Conservation (phyloP, 2,888 invertebrate species). For the Glaucopsyche alexis region DNA sequence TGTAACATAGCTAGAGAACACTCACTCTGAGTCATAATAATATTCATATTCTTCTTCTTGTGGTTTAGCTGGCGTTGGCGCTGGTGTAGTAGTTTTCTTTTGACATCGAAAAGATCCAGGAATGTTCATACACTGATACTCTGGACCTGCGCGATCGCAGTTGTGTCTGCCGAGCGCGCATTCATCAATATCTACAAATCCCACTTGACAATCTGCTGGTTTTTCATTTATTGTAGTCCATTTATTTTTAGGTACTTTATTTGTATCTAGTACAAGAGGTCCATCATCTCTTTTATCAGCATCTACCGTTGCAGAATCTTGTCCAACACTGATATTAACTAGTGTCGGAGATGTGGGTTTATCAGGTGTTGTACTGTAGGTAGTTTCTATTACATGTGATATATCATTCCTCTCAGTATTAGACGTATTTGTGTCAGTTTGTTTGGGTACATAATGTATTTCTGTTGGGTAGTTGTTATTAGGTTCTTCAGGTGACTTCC, state of each 20-base stretch:
- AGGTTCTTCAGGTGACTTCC: neutral
- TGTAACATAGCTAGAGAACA: slow-evolving; percentile 31
- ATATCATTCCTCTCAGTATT: slow-evolving; percentile 36
- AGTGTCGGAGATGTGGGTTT: slow-evolving; percentile 45
- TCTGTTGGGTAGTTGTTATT: neutral
- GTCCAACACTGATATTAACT: slow-evolving; percentile 49
- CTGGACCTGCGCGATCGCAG: slow-evolving; percentile 85
- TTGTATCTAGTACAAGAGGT: slow-evolving; percentile 53
- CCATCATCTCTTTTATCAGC: slow-evolving; percentile 53
- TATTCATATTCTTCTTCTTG: slow-evolving; percentile 52
- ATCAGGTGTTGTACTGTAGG: slow-evolving; percentile 46
- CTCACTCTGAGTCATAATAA: slow-evolving; percentile 70
- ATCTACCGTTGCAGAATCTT: slow-evolving; percentile 49
- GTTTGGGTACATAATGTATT: slow-evolving; percentile 14
- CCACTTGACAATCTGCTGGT: slow-evolving; percentile 63
- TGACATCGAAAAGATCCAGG: slow-evolving; percentile 95
- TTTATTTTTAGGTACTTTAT: slow-evolving; percentile 55
- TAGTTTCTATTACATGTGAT: slow-evolving; percentile 43
- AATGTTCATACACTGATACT: slow-evolving; percentile 92
- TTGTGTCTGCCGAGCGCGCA: slow-evolving; percentile 89
- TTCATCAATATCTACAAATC: slow-evolving; percentile 92
- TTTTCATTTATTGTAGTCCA: slow-evolving; percentile 55
- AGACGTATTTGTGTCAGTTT: neutral
- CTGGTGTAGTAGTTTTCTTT: slow-evolving; percentile 54
- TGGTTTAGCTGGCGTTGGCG: slow-evolving; percentile 35